These are phyloP conservation scores for Entomobrya multifasciata DNA, from an alignment of 2,888 invertebrate genomes.

Conservation along the genomic window DNA sequence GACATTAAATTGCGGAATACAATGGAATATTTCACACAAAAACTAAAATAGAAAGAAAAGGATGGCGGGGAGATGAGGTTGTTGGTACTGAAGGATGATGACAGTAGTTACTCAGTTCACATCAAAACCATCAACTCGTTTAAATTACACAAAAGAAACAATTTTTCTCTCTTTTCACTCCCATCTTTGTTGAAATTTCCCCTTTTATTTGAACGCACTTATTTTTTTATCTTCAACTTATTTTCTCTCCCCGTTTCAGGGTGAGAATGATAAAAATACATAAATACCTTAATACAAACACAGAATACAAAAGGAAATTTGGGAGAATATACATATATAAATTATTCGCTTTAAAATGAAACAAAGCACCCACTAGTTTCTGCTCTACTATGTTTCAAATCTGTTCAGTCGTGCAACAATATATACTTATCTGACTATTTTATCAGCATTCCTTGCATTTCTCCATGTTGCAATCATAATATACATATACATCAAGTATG, in stretches of 20 bases:
- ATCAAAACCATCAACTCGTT: slow-evolving; percentile 65
- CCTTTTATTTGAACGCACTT: slow-evolving; percentile 18
- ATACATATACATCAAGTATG: no score
- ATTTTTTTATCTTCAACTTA: background rate
- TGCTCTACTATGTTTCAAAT: no score
- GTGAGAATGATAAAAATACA: background rate
- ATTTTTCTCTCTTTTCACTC: slow-evolving; percentile 30
- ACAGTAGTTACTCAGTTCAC: slow-evolving; percentile 57
- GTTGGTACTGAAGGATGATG: slow-evolving; percentile 3
- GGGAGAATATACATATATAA: background rate
- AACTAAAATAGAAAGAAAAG: background rate
- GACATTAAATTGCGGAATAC: slow-evolving; percentile 33
- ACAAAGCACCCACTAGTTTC: no score
- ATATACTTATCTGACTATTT: no score
- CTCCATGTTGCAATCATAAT: background rate
- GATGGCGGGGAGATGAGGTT: background rate
- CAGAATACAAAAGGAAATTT: no score
- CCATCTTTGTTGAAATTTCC: slow-evolving; percentile 9
- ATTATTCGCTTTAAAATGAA: background rate
- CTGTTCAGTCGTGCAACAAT: no score
- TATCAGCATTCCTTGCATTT: no score
- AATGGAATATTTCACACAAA: slow-evolving; percentile 27
- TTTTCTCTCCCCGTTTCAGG: background rate
- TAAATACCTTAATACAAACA: no score
- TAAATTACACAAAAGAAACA: slow-evolving; percentile 57